Evolutionary conservation across 2,888 invertebrate genomes (phyloP).

Genomic region (Parthenolecanium corni): DNA sequence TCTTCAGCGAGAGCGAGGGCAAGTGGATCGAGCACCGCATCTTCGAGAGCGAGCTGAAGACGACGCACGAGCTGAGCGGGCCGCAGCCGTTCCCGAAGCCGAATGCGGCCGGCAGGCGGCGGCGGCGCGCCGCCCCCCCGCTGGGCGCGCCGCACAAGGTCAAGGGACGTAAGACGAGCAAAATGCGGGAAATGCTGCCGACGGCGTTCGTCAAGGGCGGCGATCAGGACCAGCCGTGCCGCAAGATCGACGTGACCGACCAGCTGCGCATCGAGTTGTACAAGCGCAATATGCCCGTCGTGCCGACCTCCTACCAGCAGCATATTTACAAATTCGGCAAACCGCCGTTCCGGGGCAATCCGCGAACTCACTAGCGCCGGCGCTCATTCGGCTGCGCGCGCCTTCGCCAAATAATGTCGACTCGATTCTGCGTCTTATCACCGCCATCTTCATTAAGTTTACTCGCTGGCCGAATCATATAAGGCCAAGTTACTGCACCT

Average conservation of each 20-base stretch:
- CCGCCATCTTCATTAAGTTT: too few species aligned
- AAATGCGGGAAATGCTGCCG: slow-evolving; percentile 2
- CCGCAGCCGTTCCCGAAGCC: neutral
- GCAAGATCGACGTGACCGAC: slow-evolving; percentile 15
- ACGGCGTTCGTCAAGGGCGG: slow-evolving; percentile 6
- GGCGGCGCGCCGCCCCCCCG: too few species aligned
- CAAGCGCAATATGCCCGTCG: slow-evolving; percentile 21
- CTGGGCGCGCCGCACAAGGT: neutral
- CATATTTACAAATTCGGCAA: slow-evolving; percentile 24
- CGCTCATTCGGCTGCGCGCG: neutral
- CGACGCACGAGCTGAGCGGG: too few species aligned
- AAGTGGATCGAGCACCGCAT: slow-evolving; percentile 20
- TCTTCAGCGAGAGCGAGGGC: neutral
- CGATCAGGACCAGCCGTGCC: neutral
- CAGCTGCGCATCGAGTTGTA: slow-evolving; percentile 14
- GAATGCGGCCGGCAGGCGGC: too few species aligned
- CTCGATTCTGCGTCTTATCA: too few species aligned
- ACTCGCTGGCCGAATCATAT: too few species aligned
- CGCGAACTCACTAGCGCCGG: neutral
- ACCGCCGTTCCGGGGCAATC: slow-evolving; percentile 12
- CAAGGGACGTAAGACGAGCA: slow-evolving; percentile 12
- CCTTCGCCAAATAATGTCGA: too few species aligned
- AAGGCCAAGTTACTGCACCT: too few species aligned
- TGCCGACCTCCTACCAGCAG: slow-evolving; percentile 8
- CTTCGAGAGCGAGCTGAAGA: neutral